phyloP scores from a whole-genome alignment of 1,140 invertebrate genomes.

The Bombus breviceps region DNA sequence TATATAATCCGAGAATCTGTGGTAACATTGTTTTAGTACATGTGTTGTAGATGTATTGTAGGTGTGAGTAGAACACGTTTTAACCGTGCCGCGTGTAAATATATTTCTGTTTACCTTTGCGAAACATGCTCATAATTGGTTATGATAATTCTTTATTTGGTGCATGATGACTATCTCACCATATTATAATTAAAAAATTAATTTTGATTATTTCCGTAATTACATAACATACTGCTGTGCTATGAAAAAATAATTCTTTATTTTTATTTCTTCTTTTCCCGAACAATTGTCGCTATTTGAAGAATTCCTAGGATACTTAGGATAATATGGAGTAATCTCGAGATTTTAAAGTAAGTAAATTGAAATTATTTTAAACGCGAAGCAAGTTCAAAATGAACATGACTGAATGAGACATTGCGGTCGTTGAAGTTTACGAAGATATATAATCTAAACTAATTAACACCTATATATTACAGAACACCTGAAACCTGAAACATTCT shows the following conservation, averaged over 20 bases:
- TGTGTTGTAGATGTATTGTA: too few relatives aligned
- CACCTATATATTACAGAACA: too few relatives aligned
- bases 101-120: not conserved
- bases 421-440: not conserved
- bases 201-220: not conserved
- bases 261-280: not conserved
- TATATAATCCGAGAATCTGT: not conserved
- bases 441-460: not conserved
- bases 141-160: not conserved
- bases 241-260: not conserved
- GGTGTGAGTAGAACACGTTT: not conserved
- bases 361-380: not conserved
- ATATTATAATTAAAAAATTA: not conserved
- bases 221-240: too few relatives aligned
- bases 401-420: not conserved
- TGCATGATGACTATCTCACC: not conserved
- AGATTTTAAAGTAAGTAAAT: not conserved
- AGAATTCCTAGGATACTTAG: not conserved
- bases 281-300: not conserved
- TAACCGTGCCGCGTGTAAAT: not conserved
- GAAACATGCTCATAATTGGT: not conserved
- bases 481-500: too few relatives aligned
- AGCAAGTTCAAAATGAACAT: not conserved
- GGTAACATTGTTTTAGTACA: too few relatives aligned
- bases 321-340: not conserved